These are phyloP conservation scores for Pseudopipra pipra DNA, from an alignment of 2,113 vertebrate species.

Conservation along the genomic window DNA sequence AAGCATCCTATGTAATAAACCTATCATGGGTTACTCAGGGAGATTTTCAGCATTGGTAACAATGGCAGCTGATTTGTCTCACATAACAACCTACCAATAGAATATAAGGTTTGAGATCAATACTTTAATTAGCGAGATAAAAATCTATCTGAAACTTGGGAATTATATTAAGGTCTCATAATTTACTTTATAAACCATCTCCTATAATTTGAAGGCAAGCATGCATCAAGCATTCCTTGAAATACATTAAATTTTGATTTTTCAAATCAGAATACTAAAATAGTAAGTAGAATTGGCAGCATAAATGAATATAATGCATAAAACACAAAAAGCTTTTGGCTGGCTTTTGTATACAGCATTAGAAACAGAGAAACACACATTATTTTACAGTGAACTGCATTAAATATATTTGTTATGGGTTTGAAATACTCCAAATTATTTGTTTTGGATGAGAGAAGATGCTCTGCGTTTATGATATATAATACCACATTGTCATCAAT, in stretches of 20 bases:
- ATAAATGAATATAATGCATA: slow-evolving; percentile 53
- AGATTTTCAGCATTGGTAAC: background rate
- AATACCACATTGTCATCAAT: slow-evolving; percentile 60
- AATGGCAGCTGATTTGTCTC: background rate
- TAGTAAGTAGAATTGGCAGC: slow-evolving; percentile 49
- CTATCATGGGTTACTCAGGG: background rate
- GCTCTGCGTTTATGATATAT: slow-evolving; percentile 37
- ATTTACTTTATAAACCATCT: slow-evolving; percentile 29
- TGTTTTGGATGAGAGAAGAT: slow-evolving; percentile 37
- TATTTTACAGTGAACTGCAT: slow-evolving; percentile 36
- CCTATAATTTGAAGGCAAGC: background rate
- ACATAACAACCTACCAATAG: background rate
- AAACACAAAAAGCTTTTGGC: slow-evolving; percentile 35
- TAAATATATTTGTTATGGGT: slow-evolving; percentile 39
- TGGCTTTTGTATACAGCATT: slow-evolving; percentile 26
- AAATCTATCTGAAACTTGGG: background rate
- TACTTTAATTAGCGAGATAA: slow-evolving; percentile 12
- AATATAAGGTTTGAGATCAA: slow-evolving; percentile 6
- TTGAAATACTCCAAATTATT: slow-evolving; percentile 49
- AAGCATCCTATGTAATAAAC: slow-evolving; percentile 28
- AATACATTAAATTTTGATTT: slow-evolving; percentile 33
- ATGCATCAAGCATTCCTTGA: background rate
- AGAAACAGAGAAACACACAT: slow-evolving; percentile 42
- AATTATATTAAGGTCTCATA: background rate
- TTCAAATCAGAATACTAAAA: background rate